Conservation (phyloP, 2,888 invertebrate species). For the Cantharis flavilabris region DNA sequence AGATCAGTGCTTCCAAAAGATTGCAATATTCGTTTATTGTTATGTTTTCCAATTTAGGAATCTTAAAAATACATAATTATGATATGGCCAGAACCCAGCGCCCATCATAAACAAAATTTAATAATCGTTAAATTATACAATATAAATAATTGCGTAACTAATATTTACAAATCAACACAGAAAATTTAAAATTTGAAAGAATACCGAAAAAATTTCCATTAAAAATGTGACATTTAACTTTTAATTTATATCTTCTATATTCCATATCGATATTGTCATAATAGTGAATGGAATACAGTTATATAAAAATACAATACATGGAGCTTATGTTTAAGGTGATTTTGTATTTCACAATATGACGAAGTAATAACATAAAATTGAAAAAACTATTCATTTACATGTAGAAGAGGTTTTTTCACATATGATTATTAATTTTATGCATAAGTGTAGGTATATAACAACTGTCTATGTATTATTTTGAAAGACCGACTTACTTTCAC, state of each 20-base stretch:
- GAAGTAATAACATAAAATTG: conserved; percentile 9
- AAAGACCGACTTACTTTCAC: conserved; percentile 48
- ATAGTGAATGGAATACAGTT: conserved; percentile 17
- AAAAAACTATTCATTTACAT: conserved; percentile 11
- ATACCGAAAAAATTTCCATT: neutral
- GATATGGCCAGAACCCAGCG: neutral
- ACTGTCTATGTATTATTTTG: conserved; percentile 42
- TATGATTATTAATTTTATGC: conserved; percentile 28
- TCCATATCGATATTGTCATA: neutral
- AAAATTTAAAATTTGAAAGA: neutral
- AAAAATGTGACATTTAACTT: neutral
- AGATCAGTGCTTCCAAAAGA: neutral
- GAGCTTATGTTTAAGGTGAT: conserved; percentile 4
- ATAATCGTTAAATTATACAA: neutral
- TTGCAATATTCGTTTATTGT: no score
- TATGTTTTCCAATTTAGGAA: no score
- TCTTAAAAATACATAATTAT: no score
- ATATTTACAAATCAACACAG: neutral
- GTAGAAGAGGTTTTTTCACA: conserved; percentile 18
- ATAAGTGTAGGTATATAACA: conserved; percentile 32
- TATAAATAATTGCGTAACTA: neutral
- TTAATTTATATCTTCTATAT: neutral
- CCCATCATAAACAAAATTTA: neutral
- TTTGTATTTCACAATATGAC: conserved; percentile 13
- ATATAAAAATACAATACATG: conserved; percentile 11